These are phyloP conservation scores for Amblyjoppa proteus DNA, from an alignment of 2,888 invertebrate species.

Conservation along the genomic window DNA sequence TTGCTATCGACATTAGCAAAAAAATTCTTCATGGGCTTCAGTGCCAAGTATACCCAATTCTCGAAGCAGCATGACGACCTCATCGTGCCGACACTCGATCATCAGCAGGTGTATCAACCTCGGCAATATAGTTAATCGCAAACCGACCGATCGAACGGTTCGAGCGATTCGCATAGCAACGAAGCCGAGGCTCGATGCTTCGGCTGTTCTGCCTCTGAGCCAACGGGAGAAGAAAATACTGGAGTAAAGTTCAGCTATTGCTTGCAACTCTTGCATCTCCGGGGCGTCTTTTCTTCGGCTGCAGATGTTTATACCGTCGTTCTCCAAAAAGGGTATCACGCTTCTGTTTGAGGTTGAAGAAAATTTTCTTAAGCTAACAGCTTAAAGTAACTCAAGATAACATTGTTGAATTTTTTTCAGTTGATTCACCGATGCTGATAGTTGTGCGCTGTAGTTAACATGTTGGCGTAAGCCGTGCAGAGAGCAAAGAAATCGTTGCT, in stretches of 20 bases:
- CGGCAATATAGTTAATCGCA: slow-evolving; percentile 82
- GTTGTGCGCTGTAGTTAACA: slow-evolving; percentile 84
- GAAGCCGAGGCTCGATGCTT: slow-evolving; percentile 84
- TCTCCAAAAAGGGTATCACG: slow-evolving; percentile 82
- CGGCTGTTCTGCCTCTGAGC: slow-evolving; percentile 81
- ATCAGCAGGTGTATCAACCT: slow-evolving; percentile 82
- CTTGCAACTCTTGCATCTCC: slow-evolving; percentile 85
- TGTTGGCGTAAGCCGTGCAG: slow-evolving; percentile 86
- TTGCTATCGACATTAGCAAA: too few species aligned
- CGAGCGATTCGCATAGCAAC: slow-evolving; percentile 81
- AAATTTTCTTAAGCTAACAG: neutral
- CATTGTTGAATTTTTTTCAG: neutral
- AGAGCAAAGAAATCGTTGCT: slow-evolving; percentile 86
- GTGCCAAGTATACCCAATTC: slow-evolving; percentile 80
- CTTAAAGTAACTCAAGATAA: neutral
- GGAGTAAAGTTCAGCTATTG: slow-evolving; percentile 84
- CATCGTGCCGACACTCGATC: slow-evolving; percentile 81
- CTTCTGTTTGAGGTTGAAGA: slow-evolving; percentile 69
- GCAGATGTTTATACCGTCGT: slow-evolving; percentile 84
- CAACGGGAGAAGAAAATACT: slow-evolving; percentile 85
- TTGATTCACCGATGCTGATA: slow-evolving; percentile 75
- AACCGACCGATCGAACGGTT: slow-evolving; percentile 78
- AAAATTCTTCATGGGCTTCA: neutral
- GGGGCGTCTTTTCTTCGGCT: slow-evolving; percentile 80
- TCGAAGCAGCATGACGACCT: slow-evolving; percentile 84